Evolutionary conservation across 64 coral and sea anemone genomes (phyloP), one percentile per base, ranked within the genome.

Genomic region (Orbicella faveolata): DNA sequence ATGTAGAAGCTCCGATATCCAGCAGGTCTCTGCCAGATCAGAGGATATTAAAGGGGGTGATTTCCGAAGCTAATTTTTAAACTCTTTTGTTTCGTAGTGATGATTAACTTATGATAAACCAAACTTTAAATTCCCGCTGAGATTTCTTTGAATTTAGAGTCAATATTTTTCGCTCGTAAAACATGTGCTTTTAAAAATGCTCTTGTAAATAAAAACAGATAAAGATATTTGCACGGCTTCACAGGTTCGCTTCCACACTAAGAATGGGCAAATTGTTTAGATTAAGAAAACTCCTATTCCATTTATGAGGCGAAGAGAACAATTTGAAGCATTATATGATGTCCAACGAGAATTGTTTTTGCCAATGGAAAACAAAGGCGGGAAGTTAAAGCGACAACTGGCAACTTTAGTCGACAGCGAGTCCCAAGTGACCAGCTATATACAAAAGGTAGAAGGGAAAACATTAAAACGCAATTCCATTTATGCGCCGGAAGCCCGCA

Each of bases 41-140:
- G 81, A 84, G 81, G 81, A 84, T 84, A 84, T 84, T 84, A 84
- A 84, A 84, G 63, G 63, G 21, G 64, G 61, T 84, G 66, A 84
- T 70, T 84, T 84, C 81, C 81, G 63, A 84, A 17, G 62, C 11
- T 70, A 64, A 69, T 51, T 84, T 84, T 70, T 84, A 84, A 84
- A 84, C 21, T 63, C 81, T 84, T 80, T 84, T 84, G 81, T 84
- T 70, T 34, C 13, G 63, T 69, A 84, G 36, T 69, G 66, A 36
- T 84, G 62, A 84, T 84, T 84, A 84, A 84, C 81, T 69, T 69
- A 9, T 51, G 81, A 84, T 70, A 65, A 84, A 84, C 81, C 34
- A 30, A 84, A 69, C 62, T 70, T 51, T 84, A 69, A 84, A 36
- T 68, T 23, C 81, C 66, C 14, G 81, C 81, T 84, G 81, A 69